Percentiles rank a stretch among this genome's conserved stretches.
Evolutionary conservation across 2,113 vertebrate species (phyloP).

Genomic region (Merops nubicus): DNA sequence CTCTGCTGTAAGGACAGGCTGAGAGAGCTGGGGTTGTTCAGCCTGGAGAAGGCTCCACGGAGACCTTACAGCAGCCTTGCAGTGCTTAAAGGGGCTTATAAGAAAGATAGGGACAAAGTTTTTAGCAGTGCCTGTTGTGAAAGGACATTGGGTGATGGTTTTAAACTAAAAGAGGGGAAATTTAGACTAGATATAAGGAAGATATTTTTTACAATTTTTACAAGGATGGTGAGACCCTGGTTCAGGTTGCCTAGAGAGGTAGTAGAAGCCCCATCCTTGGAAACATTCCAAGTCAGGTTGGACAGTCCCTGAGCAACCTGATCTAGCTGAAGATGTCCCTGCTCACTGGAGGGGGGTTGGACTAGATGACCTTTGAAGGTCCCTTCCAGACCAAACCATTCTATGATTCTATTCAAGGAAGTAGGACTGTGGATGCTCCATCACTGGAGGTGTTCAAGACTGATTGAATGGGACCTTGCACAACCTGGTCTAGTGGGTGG

Average conservation of each 20-base stretch:
- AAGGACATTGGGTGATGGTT: background rate
- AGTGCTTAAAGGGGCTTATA: background rate
- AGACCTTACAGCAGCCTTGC: background rate
- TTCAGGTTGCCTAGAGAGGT: background rate
- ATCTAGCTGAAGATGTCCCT: no score
- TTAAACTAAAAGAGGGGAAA: background rate
- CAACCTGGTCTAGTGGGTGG: background rate
- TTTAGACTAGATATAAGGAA: background rate
- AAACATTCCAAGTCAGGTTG: no score
- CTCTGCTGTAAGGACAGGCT: background rate
- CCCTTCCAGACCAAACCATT: no score
- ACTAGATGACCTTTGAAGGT: no score
- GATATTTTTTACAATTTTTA: background rate
- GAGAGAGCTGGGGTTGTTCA: background rate
- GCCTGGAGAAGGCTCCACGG: background rate
- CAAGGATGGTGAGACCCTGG: background rate
- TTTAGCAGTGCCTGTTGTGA: background rate
- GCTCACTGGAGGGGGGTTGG: no score
- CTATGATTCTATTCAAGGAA: no score
- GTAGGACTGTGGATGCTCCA: no score
- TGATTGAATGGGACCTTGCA: background rate
- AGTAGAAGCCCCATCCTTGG: no score
- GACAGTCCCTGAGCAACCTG: no score
- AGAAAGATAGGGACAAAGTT: background rate
- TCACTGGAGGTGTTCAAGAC: background rate